Evolutionary conservation across 2,888 invertebrate species (phyloP), one percentile per base, ranked within the genome.

Genomic region (Parelbella ahira): DNA sequence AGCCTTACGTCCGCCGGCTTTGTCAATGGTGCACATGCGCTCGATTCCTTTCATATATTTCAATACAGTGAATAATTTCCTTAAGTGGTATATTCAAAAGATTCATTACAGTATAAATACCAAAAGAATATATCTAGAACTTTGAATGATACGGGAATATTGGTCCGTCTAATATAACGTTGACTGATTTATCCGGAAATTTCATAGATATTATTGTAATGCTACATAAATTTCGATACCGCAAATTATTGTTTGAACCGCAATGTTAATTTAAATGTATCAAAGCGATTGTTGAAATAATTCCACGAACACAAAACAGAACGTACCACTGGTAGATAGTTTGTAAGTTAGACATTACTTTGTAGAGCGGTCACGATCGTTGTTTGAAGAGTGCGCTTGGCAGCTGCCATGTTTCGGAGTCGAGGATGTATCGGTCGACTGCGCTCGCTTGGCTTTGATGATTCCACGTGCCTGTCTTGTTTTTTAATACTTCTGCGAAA

Each of bases 1-100:
- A 41, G 51, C 44, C 48, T 54, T 56, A 38, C 49, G 49, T 58
- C 58, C 51, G 52, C 56, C 55, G 56, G 63, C 58, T 68, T 63
- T 51, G 53, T 46, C 58, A 60, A 60, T 56, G 50, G 50, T 77
- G 81, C 83, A 82, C 82, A 81, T 80, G 81, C 81, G 82, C 80
- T 67, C 13, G 44, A 37, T 51, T 50, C 42, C 44, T 42, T 44
- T 29, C 38, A 42, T 37, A 36, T 42, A 48, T 48, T 45, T 51
- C 44, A 48, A 49, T 4, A 4, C 4, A 2, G 11, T 33, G 13
- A 19, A 18, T 12, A 4, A n/a, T 32, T 10, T 1, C 4, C 12
- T 18, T n/a, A 12, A n/a, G 2, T 19, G 2, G 8, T 9, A n/a
- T n/a, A n/a, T n/a, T n/a, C n/a, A n/a, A n/a, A n/a, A n/a, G n/a